These are phyloP conservation scores for Heliconius himera DNA, from an alignment of 1,140 invertebrate species.

Conservation along the genomic window DNA sequence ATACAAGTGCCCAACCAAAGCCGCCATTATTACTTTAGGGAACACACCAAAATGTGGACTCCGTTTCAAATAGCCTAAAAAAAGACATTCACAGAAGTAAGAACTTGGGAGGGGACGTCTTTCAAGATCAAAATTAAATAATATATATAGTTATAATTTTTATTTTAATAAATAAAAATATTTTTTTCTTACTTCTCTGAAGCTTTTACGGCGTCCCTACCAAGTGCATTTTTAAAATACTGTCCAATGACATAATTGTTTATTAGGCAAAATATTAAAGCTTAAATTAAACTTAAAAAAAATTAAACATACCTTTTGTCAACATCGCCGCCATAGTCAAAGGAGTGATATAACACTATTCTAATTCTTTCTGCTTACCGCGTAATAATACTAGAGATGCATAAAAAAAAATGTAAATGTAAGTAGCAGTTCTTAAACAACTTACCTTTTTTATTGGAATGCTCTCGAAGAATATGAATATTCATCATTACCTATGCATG, in stretches of 20 bases:
- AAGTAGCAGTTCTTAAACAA: neutral
- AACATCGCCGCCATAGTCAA: neutral
- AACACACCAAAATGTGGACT: conserved; percentile 60
- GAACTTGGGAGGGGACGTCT: conserved; percentile 49
- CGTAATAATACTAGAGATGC: neutral
- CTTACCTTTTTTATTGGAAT: too few relatives aligned
- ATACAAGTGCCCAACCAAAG: conserved; percentile 53
- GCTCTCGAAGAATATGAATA: too few relatives aligned
- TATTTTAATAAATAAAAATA: neutral
- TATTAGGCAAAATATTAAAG: neutral
- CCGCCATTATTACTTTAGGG: conserved; percentile 59
- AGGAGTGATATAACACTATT: neutral
- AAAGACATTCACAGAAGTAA: conserved; percentile 78
- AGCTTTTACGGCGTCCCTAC: conserved; percentile 55
- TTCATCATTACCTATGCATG: too few relatives aligned
- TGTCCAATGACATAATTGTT: neutral
- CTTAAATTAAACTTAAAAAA: neutral
- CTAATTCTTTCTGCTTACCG: neutral
- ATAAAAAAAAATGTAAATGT: neutral
- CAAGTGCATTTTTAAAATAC: neutral
- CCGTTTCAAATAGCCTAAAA: conserved; percentile 64
- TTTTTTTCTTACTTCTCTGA: conserved; percentile 72
- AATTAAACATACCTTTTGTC: neutral
- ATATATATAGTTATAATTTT: neutral
- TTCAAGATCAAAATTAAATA: conserved; percentile 41